A percentile compares a stretch with the other conserved stretches of the same genome.
Evolutionary conservation across 2,113 vertebrate species (phyloP).

Genomic region (Nothocercus nigrocapillus): DNA sequence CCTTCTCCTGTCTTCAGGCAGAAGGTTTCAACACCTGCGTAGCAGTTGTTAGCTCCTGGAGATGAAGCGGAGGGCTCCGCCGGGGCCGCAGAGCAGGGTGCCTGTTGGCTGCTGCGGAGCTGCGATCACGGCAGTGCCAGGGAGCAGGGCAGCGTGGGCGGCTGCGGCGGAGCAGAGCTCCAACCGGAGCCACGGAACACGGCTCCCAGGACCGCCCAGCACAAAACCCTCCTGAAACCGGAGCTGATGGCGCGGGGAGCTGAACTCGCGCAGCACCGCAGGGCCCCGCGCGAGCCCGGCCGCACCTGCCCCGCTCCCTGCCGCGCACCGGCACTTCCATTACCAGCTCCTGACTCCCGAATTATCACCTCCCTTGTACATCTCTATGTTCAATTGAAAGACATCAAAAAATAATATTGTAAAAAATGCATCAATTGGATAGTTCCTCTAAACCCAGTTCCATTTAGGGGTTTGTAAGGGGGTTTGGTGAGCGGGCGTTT

Average conservation of each 20-base stretch:
- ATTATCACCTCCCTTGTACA: not conserved
- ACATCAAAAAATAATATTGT: not conserved
- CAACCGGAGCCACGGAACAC: too few species aligned
- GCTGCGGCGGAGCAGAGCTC: too few species aligned
- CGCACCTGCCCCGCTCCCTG: too few species aligned
- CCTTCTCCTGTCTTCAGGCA: not conserved
- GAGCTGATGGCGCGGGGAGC: not conserved
- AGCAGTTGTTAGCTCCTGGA: rapidly evolving
- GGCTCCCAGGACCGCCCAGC: too few species aligned
- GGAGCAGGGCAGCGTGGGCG: too few species aligned
- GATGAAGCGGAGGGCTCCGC: too few species aligned
- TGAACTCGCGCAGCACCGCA: not conserved
- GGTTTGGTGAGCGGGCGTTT: not conserved
- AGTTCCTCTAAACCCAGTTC: not conserved
- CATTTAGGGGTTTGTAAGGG: not conserved
- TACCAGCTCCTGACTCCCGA: too few species aligned
- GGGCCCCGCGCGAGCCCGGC: rapidly evolving
- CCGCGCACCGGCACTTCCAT: too few species aligned
- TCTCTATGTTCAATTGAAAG: not conserved
- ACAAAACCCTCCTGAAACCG: too few species aligned
- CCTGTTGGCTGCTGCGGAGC: too few species aligned
- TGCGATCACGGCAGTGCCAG: too few species aligned
- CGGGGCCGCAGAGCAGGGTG: rapidly evolving
- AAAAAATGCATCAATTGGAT: not conserved
- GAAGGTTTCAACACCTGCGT: not conserved